These are phyloP conservation scores for Diarsia rubi DNA, from an alignment of 2,888 invertebrate genomes.

Conservation along the genomic window DNA sequence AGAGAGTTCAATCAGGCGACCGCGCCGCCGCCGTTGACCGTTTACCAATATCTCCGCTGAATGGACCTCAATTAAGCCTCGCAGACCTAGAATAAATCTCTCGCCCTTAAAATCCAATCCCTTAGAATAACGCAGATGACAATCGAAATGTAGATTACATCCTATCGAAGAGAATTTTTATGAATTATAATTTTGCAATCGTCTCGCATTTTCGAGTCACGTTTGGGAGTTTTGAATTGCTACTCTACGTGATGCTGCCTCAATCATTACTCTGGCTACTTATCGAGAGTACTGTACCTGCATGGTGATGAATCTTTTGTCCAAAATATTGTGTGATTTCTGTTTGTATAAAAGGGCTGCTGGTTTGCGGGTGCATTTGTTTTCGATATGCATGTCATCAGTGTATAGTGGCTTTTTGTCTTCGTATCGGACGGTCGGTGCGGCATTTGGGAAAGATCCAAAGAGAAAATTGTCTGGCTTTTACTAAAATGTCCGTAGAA, in stretches of 20 bases:
- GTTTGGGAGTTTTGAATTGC: constrained; percentile 71
- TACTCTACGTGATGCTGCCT: constrained; percentile 61
- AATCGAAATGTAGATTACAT: constrained; percentile 82
- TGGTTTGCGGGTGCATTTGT: constrained; percentile 68
- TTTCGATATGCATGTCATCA: constrained; percentile 75
- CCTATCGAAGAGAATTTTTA: constrained; percentile 73
- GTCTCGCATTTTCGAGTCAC: constrained; percentile 75
- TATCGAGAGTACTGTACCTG: constrained; percentile 53
- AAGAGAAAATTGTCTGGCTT: constrained; percentile 84
- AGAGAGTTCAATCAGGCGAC: constrained; percentile 75
- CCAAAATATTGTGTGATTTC: constrained; percentile 35
- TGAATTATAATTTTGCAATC: constrained; percentile 78
- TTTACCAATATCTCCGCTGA: constrained; percentile 84
- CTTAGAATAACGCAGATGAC: constrained; percentile 77
- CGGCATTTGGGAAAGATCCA: constrained; percentile 80
- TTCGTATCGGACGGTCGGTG: constrained; percentile 74
- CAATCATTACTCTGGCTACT: constrained; percentile 51
- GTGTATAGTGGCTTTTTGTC: constrained; percentile 79
- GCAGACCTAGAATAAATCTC: constrained; percentile 79
- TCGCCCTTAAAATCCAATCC: constrained; percentile 75
- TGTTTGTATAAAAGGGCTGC: constrained; percentile 59
- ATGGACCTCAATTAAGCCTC: constrained; percentile 84
- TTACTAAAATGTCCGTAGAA: constrained; percentile 80
- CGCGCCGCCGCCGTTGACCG: constrained; percentile 73
- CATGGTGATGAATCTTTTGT: constrained; percentile 56